A percentile compares a stretch with the other conserved stretches of the same genome.
These are phyloP conservation scores for Holacanthus passer DNA, from an alignment of 2,113 vertebrate genomes.

Conservation along the genomic window DNA sequence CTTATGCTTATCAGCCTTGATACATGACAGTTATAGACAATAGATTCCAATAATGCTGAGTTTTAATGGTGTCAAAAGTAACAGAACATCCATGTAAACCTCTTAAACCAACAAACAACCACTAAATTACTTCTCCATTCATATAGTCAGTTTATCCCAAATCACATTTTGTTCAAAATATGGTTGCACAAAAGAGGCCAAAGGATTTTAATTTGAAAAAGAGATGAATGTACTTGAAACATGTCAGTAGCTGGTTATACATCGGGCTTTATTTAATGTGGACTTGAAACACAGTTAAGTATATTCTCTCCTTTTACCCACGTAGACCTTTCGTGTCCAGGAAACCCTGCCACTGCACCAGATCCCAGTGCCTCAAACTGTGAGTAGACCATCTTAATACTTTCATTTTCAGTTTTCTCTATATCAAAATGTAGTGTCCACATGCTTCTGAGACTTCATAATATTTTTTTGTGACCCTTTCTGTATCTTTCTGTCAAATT, in stretches of 20 bases:
- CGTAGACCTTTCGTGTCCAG: constrained; percentile 67
- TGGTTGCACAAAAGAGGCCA: background rate
- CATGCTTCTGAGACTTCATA: too few relatives aligned
- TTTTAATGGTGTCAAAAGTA: background rate
- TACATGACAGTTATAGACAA: too few relatives aligned
- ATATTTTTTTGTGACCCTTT: too few relatives aligned
- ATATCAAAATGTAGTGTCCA: too few relatives aligned
- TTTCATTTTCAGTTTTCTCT: too few relatives aligned
- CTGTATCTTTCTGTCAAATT: too few relatives aligned
- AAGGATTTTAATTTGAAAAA: background rate
- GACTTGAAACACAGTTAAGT: background rate
- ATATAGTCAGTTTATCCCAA: background rate
- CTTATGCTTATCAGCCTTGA: too few relatives aligned
- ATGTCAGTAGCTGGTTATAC: background rate
- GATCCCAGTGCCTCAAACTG: constrained; percentile 70
- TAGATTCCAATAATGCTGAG: background rate
- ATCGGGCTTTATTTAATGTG: background rate
- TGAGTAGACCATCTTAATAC: constrained; percentile 46
- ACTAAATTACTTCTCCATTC: background rate
- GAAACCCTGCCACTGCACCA: constrained; percentile 79
- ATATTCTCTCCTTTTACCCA: background rate
- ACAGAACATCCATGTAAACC: background rate
- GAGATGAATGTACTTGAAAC: too few relatives aligned
- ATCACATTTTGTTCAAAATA: background rate
- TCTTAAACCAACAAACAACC: background rate